Conservation (phyloP, 1,140 invertebrate species). For the Drosophila paulistorum region DNA sequence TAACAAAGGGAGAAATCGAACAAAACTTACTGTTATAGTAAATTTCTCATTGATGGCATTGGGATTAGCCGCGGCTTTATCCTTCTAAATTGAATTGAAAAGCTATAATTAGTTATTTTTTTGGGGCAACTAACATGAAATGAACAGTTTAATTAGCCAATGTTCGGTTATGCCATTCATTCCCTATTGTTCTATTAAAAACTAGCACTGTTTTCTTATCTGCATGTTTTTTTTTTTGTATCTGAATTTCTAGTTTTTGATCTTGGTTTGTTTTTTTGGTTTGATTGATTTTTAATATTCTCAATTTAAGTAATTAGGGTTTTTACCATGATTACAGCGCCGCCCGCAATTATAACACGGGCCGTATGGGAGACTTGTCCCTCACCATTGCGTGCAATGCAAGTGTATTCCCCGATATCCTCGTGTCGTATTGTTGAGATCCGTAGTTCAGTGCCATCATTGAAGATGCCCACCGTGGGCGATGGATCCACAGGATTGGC, state of each 20-base stretch:
- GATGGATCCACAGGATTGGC: slow-evolving; percentile 94
- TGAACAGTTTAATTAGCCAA: not conserved
- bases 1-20: not conserved
- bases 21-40: slow-evolving; percentile 66
- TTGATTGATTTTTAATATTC: slow-evolving; percentile 34
- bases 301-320: slow-evolving; percentile 65
- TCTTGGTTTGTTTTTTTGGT: slow-evolving; percentile 3
- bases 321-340: slow-evolving; percentile 89
- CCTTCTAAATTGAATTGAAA: slow-evolving; percentile 36
- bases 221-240: not conserved
- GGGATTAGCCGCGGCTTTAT: slow-evolving; percentile 53
- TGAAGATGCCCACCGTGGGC: slow-evolving; percentile 92
- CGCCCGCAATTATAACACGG: slow-evolving; percentile 96
- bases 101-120: slow-evolving; percentile 1
- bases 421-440: slow-evolving; percentile 95
- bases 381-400: slow-evolving; percentile 96
- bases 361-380: slow-evolving; percentile 97
- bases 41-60: slow-evolving; percentile 64
- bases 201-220: not conserved
- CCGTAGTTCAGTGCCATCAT: slow-evolving; percentile 94
- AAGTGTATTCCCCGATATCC: slow-evolving; percentile 97
- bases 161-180: not conserved
- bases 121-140: not conserved
- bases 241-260: not conserved
- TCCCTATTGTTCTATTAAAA: not conserved